These are phyloP conservation scores for Tringa solitaria DNA, from an alignment of 2,113 vertebrate species.

Conservation along the genomic window DNA sequence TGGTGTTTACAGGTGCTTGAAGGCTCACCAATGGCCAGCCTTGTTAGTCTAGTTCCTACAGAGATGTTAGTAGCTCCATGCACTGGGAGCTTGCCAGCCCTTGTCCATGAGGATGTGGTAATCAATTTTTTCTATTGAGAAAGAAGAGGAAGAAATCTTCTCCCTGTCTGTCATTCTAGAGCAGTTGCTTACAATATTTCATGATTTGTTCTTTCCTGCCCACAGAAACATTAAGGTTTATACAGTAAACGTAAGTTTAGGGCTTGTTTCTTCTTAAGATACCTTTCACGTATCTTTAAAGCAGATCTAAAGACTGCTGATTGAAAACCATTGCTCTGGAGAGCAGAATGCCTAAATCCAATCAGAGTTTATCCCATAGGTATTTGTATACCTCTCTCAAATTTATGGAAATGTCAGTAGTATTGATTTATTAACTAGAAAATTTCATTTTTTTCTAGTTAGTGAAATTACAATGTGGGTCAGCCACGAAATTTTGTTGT, in stretches of 20 bases:
- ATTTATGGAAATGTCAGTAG: not conserved
- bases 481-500: not conserved
- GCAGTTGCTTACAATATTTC: not conserved
- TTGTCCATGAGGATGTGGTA: not conserved
- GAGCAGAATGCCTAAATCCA: not conserved
- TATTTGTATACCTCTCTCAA: not conserved
- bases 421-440: not conserved
- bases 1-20: not conserved
- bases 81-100: not conserved
- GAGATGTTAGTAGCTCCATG: fast-evolving
- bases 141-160: not conserved
- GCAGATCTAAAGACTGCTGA: not conserved
- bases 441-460: conserved; percentile 10
- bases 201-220: not conserved
- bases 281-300: not conserved
- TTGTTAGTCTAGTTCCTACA: not conserved
- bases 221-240: not conserved
- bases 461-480: not conserved
- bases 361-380: not conserved
- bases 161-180: not conserved
- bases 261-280: not conserved
- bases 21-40: not conserved
- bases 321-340: not conserved
- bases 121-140: not conserved
- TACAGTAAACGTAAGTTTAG: not conserved